These are phyloP conservation scores for Drosophila meridionalis DNA, from an alignment of 2,888 invertebrate species.

Conservation along the genomic window DNA sequence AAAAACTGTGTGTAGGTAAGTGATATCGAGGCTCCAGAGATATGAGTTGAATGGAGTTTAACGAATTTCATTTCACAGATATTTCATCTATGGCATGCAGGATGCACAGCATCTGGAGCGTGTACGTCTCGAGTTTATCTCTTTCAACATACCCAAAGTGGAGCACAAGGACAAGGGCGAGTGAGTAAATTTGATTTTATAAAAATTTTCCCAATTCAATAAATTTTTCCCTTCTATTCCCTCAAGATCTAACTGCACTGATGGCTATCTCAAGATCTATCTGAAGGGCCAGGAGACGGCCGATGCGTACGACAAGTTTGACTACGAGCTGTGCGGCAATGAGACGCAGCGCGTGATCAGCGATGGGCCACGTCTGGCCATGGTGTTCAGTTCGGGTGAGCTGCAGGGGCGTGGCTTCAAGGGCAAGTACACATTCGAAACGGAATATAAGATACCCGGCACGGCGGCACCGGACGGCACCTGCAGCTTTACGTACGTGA, in stretches of 20 bases:
- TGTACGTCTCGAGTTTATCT: slow-evolving; percentile 94
- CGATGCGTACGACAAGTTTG: slow-evolving; percentile 96
- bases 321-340: slow-evolving; percentile 96
- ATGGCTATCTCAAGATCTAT: slow-evolving; percentile 96
- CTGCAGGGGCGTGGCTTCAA: slow-evolving; percentile 96
- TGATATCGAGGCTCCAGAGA: slow-evolving; percentile 24
- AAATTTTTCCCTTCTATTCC: neutral
- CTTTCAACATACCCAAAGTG: slow-evolving; percentile 95
- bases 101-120: slow-evolving; percentile 98
- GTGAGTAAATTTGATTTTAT: slow-evolving; percentile 86
- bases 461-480: slow-evolving; percentile 96
- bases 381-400: slow-evolving; percentile 98
- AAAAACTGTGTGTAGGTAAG: slow-evolving; percentile 96
- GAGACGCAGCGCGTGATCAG: slow-evolving; percentile 93
- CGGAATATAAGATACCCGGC: slow-evolving; percentile 97
- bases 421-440: slow-evolving; percentile 86
- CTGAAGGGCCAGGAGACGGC: slow-evolving; percentile 96
- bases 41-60: neutral
- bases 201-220: too few relatives aligned
- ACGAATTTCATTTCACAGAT: slow-evolving; percentile 85
- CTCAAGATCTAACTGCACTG: slow-evolving; percentile 89
- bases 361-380: slow-evolving; percentile 95
- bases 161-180: slow-evolving; percentile 89
- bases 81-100: slow-evolving; percentile 99
- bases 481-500: slow-evolving; percentile 96